Evolutionary conservation across 92 coral and sea anemone genomes (phyloP).

Genomic region (Phenganax stokvisi): DNA sequence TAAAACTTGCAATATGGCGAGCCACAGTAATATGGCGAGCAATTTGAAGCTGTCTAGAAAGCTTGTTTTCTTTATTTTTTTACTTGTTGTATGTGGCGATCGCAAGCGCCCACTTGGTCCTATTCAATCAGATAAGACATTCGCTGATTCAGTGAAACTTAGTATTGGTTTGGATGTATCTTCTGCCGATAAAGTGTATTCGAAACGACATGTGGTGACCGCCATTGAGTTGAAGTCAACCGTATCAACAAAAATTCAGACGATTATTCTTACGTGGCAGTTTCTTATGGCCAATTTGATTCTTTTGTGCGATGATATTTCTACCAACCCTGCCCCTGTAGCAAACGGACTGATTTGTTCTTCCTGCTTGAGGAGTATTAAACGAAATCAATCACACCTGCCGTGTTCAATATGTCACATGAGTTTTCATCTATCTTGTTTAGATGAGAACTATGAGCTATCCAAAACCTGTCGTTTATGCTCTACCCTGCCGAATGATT

Average conservation of each 20-base stretch:
- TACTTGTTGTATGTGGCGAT: neutral
- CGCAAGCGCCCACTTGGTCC: neutral
- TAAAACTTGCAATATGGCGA: neutral
- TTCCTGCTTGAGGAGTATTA: too few species aligned
- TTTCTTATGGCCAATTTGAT: neutral
- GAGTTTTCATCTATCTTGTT: too few species aligned
- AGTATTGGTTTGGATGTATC: neutral
- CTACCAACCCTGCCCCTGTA: conserved; percentile 13
- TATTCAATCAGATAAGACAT: too few species aligned
- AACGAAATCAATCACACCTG: too few species aligned
- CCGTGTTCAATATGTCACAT: too few species aligned
- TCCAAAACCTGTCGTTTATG: neutral
- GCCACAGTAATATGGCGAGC: neutral
- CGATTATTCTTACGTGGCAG: too few species aligned
- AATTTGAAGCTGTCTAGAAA: neutral
- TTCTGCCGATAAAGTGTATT: neutral
- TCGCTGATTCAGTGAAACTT: too few species aligned
- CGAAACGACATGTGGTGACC: neutral
- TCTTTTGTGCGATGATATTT: neutral
- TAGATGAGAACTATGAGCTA: too few species aligned
- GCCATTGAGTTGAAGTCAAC: conserved; percentile 22
- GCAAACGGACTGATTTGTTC: conserved; percentile 13
- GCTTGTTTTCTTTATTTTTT: neutral
- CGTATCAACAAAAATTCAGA: conserved; percentile 14
- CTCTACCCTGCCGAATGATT: neutral